Evolutionary conservation across 2,888 invertebrate species (phyloP), one percentile per base, ranked within the genome.

Genomic region (Thymelicus acteon): DNA sequence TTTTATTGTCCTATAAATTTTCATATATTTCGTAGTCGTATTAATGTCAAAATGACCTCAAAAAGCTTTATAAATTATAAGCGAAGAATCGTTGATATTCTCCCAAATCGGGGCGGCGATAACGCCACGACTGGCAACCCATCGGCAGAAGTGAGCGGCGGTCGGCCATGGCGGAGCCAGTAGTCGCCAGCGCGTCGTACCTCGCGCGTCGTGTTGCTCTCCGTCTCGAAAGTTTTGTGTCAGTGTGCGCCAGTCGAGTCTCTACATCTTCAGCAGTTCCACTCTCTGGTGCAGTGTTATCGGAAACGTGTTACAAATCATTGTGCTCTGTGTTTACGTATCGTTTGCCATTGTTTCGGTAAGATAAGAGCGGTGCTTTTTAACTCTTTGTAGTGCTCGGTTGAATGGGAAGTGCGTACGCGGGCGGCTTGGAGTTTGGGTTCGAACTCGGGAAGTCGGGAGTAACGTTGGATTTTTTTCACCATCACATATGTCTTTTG

Each of bases 141-240:
- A 47, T 71, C 52, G 66, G 76, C 61, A 74, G 77, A 81, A 90
- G 92, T 91, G 91, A 92, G 85, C 88, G 92, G 91, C 85, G 78
- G 80, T 83, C 86, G 91, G 83, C 90, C 91, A 82, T 89, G 89
- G 86, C 58, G 47, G 37, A 74, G 73, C 73, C 71, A 74, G 75
- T 77, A 76, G 72, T 79, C 76, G 72, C 52, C 73, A 74, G 74
- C 76, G 75, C 77, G 73, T 63, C 75, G 79, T 77, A 78, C 74
- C 39, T 63, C 61, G 65, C 67, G 62, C 75, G 77, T 65, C 44
- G 52, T 10, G 69, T 48, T n/a, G 40, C 15, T 1, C 62, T 24
- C 8, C 24, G 8, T 37, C 39, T 7, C 75, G 77, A 77, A 76
- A 74, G 79, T 81, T 84, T 85, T 85, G 85, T 85, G 79, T 82